phyloP scores from a whole-genome alignment of 2,888 invertebrate genomes.

The Sepioteuthis lessoniana region DNA sequence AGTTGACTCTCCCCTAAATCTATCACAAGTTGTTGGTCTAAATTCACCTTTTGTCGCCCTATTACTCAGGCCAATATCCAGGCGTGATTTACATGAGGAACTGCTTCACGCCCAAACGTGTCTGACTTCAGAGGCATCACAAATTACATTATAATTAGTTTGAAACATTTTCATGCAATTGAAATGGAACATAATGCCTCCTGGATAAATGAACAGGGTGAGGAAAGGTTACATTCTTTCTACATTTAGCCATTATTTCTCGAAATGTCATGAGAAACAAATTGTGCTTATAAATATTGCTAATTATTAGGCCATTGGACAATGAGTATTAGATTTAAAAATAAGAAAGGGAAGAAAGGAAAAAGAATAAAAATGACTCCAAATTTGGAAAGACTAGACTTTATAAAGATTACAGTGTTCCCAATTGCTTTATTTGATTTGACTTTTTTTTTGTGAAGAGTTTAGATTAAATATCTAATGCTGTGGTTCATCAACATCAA shows the following conservation, averaged over 20 bases:
- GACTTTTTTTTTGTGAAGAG: no score
- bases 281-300: constrained; percentile 33
- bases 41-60: constrained; percentile 33
- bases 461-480: no score
- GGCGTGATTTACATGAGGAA: constrained; percentile 9
- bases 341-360: neutral
- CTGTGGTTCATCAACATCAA: no score
- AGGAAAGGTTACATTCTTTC: constrained; percentile 23
- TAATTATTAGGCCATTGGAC: neutral
- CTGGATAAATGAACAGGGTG: neutral
- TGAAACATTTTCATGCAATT: constrained; percentile 33
- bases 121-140: constrained; percentile 23
- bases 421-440: no score
- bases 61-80: constrained; percentile 33
- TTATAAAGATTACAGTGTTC: neutral
- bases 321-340: neutral
- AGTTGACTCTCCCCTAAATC: neutral
- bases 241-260: constrained; percentile 20
- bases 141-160: constrained; percentile 33
- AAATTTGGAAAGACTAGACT: neutral
- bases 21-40: constrained; percentile 23
- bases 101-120: constrained; percentile 23
- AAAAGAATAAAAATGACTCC: neutral
- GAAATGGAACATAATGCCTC: constrained; percentile 33
- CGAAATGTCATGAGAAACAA: constrained; percentile 33